phyloP scores from a whole-genome alignment of 2,888 invertebrate genomes.

The Meiosimyza platycephala region DNA sequence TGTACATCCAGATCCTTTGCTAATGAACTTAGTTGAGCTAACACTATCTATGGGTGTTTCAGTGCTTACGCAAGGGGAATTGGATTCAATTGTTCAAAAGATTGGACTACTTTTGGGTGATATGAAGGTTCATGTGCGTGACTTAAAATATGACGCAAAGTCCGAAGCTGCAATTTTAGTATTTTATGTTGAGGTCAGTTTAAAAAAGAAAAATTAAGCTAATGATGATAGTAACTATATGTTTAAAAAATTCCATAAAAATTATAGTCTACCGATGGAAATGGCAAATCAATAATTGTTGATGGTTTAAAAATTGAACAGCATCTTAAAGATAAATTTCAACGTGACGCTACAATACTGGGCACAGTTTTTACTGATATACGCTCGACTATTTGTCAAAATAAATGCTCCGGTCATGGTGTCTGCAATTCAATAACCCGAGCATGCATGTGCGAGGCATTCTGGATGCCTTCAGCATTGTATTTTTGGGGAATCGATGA shows the following conservation, averaged over 20 bases:
- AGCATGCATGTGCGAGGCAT: constrained; percentile 90
- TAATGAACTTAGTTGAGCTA: constrained; percentile 83
- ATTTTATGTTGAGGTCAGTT: constrained; percentile 73
- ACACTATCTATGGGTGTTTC: constrained; percentile 81
- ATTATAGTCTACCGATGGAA: constrained; percentile 39
- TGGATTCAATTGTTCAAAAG: constrained; percentile 81
- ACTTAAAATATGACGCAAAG: constrained; percentile 72
- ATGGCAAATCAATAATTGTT: constrained; percentile 60
- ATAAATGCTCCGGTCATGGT: constrained; percentile 93
- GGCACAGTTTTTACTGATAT: constrained; percentile 79
- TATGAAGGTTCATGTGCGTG: constrained; percentile 73
- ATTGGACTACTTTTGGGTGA: constrained; percentile 82
- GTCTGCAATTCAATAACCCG: constrained; percentile 86
- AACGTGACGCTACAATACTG: constrained; percentile 77
- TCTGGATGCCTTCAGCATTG: constrained; percentile 94
- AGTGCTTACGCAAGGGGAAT: constrained; percentile 72
- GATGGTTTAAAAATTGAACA: constrained; percentile 76
- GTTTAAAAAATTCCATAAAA: too few relatives aligned
- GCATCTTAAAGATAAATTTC: constrained; percentile 75
- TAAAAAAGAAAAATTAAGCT: neutral
- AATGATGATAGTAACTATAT: too few relatives aligned
- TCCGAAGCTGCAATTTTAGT: constrained; percentile 74
- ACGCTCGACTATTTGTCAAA: constrained; percentile 89
- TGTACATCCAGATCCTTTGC: constrained; percentile 81
- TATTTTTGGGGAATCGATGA: constrained; percentile 74